Conservation (phyloP, 2,888 invertebrate genomes). For the Mamestra brassicae region DNA sequence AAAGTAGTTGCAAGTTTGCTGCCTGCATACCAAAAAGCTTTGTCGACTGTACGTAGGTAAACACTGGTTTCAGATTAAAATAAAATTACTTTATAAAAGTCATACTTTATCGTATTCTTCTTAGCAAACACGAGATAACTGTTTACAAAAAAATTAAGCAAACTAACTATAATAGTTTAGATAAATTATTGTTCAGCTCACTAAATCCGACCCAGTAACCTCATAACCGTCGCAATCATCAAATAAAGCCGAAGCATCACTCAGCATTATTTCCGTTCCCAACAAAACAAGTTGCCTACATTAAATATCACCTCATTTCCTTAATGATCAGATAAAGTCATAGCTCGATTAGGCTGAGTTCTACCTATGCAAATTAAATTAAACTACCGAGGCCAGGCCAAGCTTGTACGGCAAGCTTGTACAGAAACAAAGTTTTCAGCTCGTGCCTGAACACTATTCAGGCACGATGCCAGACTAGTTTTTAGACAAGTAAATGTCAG, state of each 20-base stretch:
- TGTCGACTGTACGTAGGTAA: no score
- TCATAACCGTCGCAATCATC: not conserved
- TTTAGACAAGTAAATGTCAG: conserved; percentile 49
- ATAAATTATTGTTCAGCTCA: no score
- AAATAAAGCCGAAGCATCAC: not conserved
- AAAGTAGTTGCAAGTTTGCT: no score
- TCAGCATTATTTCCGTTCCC: not conserved
- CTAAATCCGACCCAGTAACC: not conserved
- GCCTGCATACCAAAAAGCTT: no score
- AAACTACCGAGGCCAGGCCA: conserved; percentile 33
- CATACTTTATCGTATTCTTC: no score
- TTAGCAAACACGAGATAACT: no score
- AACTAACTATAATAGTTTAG: no score
- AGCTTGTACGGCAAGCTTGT: conserved; percentile 20
- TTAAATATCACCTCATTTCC: conserved; percentile 25
- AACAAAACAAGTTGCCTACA: not conserved
- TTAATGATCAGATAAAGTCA: conserved; percentile 25
- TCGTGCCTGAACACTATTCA: conserved; percentile 37
- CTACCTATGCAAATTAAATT: conserved; percentile 49
- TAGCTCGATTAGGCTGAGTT: conserved; percentile 25
- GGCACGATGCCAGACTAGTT: conserved; percentile 56
- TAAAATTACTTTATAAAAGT: no score
- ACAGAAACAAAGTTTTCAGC: conserved; percentile 43
- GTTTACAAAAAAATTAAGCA: no score
- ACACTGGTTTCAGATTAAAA: no score